A percentile compares a stretch with the other conserved stretches of the same genome.
Conservation (phyloP, 2,888 invertebrate genomes). For the Calameuta idolon region DNA sequence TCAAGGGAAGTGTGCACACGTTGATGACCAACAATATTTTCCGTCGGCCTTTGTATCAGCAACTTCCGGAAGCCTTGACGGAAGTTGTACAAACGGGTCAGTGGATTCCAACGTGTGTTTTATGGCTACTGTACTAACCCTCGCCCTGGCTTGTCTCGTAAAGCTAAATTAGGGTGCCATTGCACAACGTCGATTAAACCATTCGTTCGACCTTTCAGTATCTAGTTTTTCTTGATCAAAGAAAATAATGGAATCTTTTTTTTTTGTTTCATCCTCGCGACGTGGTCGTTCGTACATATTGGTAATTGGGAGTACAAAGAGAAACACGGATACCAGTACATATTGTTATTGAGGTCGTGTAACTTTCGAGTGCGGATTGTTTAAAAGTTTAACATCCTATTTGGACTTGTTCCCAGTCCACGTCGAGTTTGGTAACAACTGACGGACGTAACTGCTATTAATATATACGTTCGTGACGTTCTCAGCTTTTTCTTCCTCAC, state of each 20-base stretch:
- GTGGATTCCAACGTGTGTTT: not conserved
- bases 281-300: constrained; percentile 15
- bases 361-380: not conserved
- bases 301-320: constrained; percentile 1
- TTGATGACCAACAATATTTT: constrained; percentile 27
- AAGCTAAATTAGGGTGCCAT: constrained; percentile 3
- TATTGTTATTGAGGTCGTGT: not conserved
- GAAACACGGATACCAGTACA: not conserved
- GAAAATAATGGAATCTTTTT: constrained; percentile 29
- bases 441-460: not conserved
- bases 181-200: constrained; percentile 35
- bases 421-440: not conserved
- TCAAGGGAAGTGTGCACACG: not conserved
- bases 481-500: not conserved
- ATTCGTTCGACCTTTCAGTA: constrained; percentile 27
- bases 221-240: constrained; percentile 27
- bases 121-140: constrained; percentile 9
- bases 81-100: constrained; percentile 4
- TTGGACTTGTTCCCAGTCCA: not conserved
- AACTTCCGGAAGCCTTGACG: not conserved
- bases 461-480: not conserved
- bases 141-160: constrained; percentile 6
- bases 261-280: not conserved
- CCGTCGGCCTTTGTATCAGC: constrained; percentile 40
- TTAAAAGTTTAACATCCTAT: not conserved